These are phyloP conservation scores for Salarias fasciatus DNA, from an alignment of 2,797 vertebrate species.

Conservation along the genomic window DNA sequence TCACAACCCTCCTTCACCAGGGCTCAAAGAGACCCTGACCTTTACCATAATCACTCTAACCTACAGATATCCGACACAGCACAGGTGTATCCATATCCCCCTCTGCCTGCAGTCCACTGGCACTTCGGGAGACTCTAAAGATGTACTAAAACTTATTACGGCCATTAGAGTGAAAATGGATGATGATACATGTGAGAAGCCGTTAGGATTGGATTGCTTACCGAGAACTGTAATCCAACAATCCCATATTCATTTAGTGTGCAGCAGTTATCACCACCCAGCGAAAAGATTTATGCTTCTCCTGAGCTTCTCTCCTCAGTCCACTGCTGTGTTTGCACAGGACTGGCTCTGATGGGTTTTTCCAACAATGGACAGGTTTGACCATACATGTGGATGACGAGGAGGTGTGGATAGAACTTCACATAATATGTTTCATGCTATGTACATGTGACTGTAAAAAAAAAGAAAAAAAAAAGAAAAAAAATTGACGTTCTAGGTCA, in stretches of 20 bases:
- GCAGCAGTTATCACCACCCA: constrained; percentile 43
- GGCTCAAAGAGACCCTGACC: constrained; percentile 64
- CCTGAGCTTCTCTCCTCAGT: constrained; percentile 19
- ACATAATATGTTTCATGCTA: too few relatives aligned
- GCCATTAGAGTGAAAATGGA: constrained; percentile 47
- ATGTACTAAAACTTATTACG: constrained; percentile 47
- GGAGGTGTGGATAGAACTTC: too few relatives aligned
- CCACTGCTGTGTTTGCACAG: constrained; percentile 14
- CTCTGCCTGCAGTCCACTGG: constrained; percentile 26
- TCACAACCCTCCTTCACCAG: constrained; percentile 61
- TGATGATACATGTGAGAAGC: constrained; percentile 31
- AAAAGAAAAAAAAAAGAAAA: too few relatives aligned
- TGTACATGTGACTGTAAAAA: too few relatives aligned
- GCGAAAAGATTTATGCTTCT: constrained; percentile 26
- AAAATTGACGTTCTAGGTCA: too few relatives aligned
- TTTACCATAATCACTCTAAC: constrained; percentile 68
- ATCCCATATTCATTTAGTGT: constrained; percentile 8
- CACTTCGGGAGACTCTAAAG: constrained; percentile 39
- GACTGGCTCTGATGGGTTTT: too few relatives aligned
- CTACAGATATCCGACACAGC: constrained; percentile 50
- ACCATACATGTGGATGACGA: too few relatives aligned
- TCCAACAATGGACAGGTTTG: too few relatives aligned
- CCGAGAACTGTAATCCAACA: constrained; percentile 25
- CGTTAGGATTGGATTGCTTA: constrained; percentile 19
- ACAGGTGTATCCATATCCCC: constrained; percentile 31